Percentiles rank a stretch among this genome's conserved stretches.
These are phyloP conservation scores for Burhinus oedicnemus DNA, from an alignment of 2,113 vertebrate genomes.

Conservation along the genomic window DNA sequence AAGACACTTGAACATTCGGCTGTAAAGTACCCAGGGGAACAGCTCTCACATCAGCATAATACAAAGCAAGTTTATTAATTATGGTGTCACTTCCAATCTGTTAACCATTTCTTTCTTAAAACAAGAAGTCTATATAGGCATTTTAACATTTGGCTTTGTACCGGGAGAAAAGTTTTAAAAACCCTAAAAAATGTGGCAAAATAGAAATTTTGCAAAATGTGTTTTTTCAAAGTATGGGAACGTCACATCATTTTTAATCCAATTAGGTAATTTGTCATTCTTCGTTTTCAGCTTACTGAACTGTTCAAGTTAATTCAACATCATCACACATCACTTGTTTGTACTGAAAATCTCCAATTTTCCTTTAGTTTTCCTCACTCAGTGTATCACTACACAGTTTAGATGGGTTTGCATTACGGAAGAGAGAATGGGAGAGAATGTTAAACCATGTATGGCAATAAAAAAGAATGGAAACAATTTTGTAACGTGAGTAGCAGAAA, in stretches of 20 bases:
- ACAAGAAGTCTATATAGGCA: background rate
- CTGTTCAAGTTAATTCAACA: background rate
- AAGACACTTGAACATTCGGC: background rate
- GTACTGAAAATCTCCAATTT: background rate
- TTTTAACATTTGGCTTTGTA: background rate
- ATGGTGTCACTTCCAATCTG: background rate
- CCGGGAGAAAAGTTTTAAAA: background rate
- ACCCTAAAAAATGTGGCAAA: accelerated
- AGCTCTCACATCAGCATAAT: background rate
- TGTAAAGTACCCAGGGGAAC: background rate
- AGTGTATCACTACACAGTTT: background rate
- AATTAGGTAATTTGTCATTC: background rate
- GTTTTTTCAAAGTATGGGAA: background rate
- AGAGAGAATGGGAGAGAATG: background rate
- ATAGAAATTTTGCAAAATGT: background rate
- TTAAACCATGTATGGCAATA: background rate
- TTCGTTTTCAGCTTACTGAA: background rate
- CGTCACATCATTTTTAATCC: background rate
- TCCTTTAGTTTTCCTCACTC: background rate
- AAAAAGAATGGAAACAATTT: background rate
- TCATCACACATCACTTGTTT: background rate
- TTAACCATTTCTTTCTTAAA: background rate
- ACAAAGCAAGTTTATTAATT: background rate
- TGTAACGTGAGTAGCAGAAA: background rate
- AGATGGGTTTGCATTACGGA: background rate